phyloP scores from a whole-genome alignment of 1,140 invertebrate genomes.

The Zaprionus vittiger region DNA sequence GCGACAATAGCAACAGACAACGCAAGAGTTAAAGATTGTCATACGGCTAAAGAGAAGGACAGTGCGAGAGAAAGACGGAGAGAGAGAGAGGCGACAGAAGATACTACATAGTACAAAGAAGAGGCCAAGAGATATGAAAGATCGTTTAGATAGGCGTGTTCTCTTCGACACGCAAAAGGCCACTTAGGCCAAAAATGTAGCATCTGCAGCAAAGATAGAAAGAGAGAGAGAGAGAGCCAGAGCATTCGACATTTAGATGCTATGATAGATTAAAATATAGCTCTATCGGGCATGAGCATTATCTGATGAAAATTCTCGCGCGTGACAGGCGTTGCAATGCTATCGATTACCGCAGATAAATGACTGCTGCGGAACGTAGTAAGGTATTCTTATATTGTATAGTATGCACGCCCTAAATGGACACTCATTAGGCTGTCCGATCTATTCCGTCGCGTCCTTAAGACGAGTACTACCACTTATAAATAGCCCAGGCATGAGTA shows the following conservation, averaged over 20 bases:
- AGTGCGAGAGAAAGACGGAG: neutral
- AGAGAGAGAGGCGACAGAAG: neutral
- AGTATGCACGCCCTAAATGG: conserved; percentile 68
- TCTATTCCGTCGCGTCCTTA: neutral
- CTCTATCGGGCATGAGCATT: conserved; percentile 13
- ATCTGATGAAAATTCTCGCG: conserved; percentile 71
- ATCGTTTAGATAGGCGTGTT: conserved; percentile 44
- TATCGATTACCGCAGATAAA: conserved; percentile 65
- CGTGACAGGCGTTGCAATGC: conserved; percentile 76
- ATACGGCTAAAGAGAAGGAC: conserved; percentile 8
- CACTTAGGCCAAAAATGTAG: conserved; percentile 78
- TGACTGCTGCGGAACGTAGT: neutral
- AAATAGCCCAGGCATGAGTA: conserved; percentile 55
- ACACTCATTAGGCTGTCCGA: conserved; percentile 54
- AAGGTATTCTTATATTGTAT: conserved; percentile 43
- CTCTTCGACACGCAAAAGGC: conserved; percentile 65
- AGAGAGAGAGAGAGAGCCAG: neutral
- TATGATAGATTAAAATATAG: conserved; percentile 65
- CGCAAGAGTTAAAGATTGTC: conserved; percentile 13
- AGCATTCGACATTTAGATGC: conserved; percentile 55
- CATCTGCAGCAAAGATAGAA: conserved; percentile 24
- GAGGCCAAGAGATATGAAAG: conserved; percentile 31
- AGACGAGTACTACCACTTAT: conserved; percentile 52
- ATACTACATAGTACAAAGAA: neutral
- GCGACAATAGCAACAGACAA: conserved; percentile 6